Percentiles rank a stretch among this genome's conserved stretches.
Evolutionary conservation across 1,140 invertebrate species (phyloP).

Genomic region (Globodera ellingtonae): DNA sequence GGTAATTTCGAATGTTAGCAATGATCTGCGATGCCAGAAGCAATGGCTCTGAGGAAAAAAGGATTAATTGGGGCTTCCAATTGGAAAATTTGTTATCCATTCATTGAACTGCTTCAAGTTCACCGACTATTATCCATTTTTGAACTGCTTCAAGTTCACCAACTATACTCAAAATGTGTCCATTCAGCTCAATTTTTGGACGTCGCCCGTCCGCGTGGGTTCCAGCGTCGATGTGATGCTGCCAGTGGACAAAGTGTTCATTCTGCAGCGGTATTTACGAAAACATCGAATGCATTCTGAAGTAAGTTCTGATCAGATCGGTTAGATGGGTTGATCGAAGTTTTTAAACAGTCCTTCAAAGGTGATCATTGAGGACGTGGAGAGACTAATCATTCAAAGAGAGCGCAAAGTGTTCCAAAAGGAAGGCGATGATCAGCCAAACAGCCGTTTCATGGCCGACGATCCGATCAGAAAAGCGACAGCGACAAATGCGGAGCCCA

Average conservation of each 20-base stretch:
- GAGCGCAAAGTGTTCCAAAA: constrained; percentile 40
- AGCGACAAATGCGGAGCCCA: neutral
- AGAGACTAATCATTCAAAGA: constrained; percentile 56
- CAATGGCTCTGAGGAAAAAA: too few relatives aligned
- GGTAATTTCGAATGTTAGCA: too few relatives aligned
- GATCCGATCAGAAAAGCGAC: neutral
- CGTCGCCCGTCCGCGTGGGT: constrained; percentile 47
- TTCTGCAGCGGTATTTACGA: constrained; percentile 24
- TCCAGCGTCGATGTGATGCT: constrained; percentile 52
- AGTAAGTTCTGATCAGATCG: constrained; percentile 7
- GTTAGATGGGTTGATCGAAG: constrained; percentile 1
- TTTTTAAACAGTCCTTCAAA: neutral
- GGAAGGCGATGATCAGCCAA: neutral
- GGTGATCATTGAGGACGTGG: constrained; percentile 59
- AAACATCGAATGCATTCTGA: constrained; percentile 40
- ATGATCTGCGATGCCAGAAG: too few relatives aligned
- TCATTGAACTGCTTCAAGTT: neutral
- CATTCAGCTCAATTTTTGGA: constrained; percentile 60
- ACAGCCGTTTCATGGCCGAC: neutral
- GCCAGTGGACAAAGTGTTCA: constrained; percentile 31
- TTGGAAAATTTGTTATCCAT: too few relatives aligned
- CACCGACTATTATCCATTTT: neutral
- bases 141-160: neutral
- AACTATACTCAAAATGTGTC: neutral
- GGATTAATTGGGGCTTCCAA: too few relatives aligned